Evolutionary conservation across 2,797 vertebrate species (phyloP), one percentile per base, ranked within the genome.

Genomic region (Dermochelys coriacea): DNA sequence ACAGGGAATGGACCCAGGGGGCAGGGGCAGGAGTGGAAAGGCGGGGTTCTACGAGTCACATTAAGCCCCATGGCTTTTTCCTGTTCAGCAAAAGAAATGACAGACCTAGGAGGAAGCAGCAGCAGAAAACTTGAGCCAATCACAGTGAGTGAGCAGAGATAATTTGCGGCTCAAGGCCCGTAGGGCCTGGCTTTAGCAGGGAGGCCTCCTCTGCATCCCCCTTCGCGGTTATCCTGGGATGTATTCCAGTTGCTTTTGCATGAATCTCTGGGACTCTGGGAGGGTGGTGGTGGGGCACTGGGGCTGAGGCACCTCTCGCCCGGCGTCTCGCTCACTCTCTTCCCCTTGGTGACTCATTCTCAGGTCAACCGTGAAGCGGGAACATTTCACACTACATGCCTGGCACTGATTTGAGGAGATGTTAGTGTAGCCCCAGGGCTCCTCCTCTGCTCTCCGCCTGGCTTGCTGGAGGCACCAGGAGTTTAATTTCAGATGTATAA

Each of bases 361-460:
- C 6, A 0, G 1, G 78, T 85, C 80, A 82, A 64, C 86, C 12
- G 0, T 84, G 85, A 80, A 95, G 91, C 7, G 75, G 75, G 83
- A 87, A 87, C 45, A 50, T 82, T 85, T 91, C 68, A 83, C 79
- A 87, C 85, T 92, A 5, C 0, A 50, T 21, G 50, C 86, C 88
- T 94, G 77, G 90, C 87, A 93, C 90, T 84, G 88, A 92, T 89
- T 96, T 95, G 87, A 96, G 82, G 94, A 93, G 92, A 93, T 85
- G 37, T 88, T 80, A 45, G 15, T 6, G 55, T 1, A 1, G 82
- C 23, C 10, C 81, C 64, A 49, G 83, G 37, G 50, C 50, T 80
- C 75, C 25, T 61, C 51, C 86, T 51, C 71, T 85, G 93, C 86
- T 83, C 86, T 91, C 92, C 93, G 95, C 91, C 85, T 89, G 74